Base-by-base conservation (phyloP, 1,140 invertebrate species). In the Drosophila setifemur region DNA sequence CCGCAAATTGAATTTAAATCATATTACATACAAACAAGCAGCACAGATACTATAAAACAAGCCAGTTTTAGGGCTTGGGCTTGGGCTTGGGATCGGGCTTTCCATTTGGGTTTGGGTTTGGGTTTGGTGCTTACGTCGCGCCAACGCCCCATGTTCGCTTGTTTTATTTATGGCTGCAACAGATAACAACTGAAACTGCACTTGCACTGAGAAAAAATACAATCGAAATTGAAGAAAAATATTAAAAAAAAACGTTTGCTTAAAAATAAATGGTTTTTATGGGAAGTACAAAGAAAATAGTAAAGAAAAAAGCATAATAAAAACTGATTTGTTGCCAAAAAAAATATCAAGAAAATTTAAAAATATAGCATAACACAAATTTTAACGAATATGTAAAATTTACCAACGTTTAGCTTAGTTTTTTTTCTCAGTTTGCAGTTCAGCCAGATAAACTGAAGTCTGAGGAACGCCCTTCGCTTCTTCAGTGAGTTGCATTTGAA, bases 1-100 rank as follows among this genome's bases (percentile, higher is more conserved):
- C 79, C 79, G 73, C 81, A 83, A 83, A 83, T 83, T 83, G 79
- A 83, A 83, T 83, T 83, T 83, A 83, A 83, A 83, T 83, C 79
- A 85, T 85, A 74, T 79, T 74, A 74, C 79, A 83, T 45, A 71
- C 50, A 54, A 33, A 72, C 47, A 71, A 64, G 57, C 33, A 29
- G 14, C 39, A 37, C 44, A 58, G 42, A 66, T 39, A 39, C 54
- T n/a, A n/a, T n/a, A 54, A 40, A 40, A 49, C 31, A 63, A 31
- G 52, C 29, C 45, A 16, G 18, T 18, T 21, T 69, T n/a, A n/a
- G 5, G 8, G 21, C 11, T 49, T 26, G 63, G 23, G 21, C 31
- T 44, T 7, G 49, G n/a, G 19, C 28, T 33, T 54, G 45, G 19
- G n/a, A n/a, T n/a, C n/a, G n/a, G 33, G 33, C 33, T 18, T 37